Base-by-base conservation (phyloP, 30 jellyfish, hydroid and myxozoan species). In the Mastigias papua region DNA sequence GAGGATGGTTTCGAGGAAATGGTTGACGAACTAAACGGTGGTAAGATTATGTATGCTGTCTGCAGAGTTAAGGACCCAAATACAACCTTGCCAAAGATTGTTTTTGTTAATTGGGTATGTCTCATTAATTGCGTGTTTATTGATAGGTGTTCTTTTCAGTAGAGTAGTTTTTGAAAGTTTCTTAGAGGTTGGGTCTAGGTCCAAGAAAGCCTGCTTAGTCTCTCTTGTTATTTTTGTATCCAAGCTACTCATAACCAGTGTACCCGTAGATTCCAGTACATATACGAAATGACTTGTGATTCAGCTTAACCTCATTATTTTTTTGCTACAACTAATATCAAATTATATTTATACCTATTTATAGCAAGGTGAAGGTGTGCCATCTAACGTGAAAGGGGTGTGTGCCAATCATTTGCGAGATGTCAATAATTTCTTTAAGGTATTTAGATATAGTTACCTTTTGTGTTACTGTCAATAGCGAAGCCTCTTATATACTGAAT, bases 351-450 rank as follows among this genome's bases (percentile, higher is more conserved):
- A 1, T 31, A 3, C 21, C 58, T 27, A 28, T 30, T 51, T 76
- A 17, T 73, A 93, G 98, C 98, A 93, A 88, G 98, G 98, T 17
- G 98, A 93, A 89, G 98, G 98, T 54, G 98, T 93, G 8, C 98
- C 98, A 7, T 71, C 98, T 22, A 87, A 81, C 26, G 97, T 87
- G 8, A 93, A 93, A 83, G 98, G 98, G 23, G 92, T 82, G 25
- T 93, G 98, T 76, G 98, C 98, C 28, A 93, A 89, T 63, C 98
- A 93, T 79, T 49, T 88, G 49, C 64, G 98, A 64, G 98, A 93
- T 82, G 92, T 93, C 20, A 87, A 86, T 25, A 84, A 69, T 48
- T 49, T 93, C 34, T 93, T 93, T 78, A 89, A 84, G 92, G 98
- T 88, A 72, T 63, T 91, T 88, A 25, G 32, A n/a, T n/a, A n/a